phyloP scores from a whole-genome alignment of 2,888 invertebrate species.

The Tetragonisca angustula region DNA sequence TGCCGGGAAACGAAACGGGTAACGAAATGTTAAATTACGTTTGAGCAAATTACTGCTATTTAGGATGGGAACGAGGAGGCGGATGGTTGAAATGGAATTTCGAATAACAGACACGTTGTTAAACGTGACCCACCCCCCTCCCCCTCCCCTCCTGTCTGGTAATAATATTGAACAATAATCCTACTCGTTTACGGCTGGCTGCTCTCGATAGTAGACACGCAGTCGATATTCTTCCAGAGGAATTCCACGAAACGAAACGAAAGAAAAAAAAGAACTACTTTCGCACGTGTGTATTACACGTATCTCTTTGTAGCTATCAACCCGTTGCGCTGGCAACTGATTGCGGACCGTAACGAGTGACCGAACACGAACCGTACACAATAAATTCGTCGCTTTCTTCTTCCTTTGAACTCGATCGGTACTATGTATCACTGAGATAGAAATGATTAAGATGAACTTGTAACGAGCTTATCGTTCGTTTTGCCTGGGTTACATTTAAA shows the following conservation, averaged over 20 bases:
- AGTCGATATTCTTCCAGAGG: neutral
- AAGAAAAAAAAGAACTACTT: slow-evolving; percentile 32
- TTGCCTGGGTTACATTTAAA: no score
- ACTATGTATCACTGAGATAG: no score
- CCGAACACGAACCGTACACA: no score
- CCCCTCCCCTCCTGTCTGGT: no score
- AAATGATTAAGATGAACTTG: no score
- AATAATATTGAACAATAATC: slow-evolving; percentile 23
- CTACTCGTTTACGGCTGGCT: neutral
- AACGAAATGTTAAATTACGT: slow-evolving; percentile 18
- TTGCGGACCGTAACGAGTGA: no score
- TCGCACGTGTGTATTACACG: neutral
- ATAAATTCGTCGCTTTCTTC: no score
- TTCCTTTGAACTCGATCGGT: no score
- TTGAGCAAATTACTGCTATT: slow-evolving; percentile 8
- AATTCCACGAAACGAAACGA: slow-evolving; percentile 9
- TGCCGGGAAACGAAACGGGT: neutral
- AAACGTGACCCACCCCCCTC: neutral
- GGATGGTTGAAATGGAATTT: neutral
- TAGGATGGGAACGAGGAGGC: neutral
- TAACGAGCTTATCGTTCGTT: no score
- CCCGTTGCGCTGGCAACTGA: no score
- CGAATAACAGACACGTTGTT: neutral
- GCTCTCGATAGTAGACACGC: slow-evolving; percentile 9
- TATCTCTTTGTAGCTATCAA: slow-evolving; percentile 12